A percentile compares a stretch with the other conserved stretches of the same genome.
Evolutionary conservation across 2,797 vertebrate species (phyloP).

Genomic region (Paramormyrops hopkinsi): DNA sequence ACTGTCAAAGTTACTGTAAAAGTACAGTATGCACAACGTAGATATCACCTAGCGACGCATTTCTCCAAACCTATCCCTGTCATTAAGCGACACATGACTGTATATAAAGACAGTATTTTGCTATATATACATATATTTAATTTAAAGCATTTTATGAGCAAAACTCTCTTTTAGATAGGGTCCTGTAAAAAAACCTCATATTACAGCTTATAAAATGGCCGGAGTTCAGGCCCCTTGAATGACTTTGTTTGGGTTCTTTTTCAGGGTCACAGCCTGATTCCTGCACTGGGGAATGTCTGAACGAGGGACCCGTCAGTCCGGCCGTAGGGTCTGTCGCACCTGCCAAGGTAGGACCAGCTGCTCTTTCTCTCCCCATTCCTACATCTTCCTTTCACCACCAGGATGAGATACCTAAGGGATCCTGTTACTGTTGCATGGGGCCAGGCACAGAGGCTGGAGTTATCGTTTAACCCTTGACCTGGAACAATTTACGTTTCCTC

Average conservation of each 20-base stretch:
- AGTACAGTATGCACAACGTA: background rate
- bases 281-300: slow-evolving; percentile 42
- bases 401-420: slow-evolving; percentile 3
- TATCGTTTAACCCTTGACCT: background rate
- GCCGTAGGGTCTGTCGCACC: slow-evolving; percentile 36
- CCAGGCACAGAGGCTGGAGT: background rate
- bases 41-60: background rate
- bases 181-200: background rate
- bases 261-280: slow-evolving; percentile 54
- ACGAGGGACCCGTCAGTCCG: slow-evolving; percentile 43
- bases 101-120: background rate
- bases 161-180: background rate
- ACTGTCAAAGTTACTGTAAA: background rate
- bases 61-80: background rate
- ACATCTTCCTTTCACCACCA: background rate
- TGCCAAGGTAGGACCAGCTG: slow-evolving; percentile 48
- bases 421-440: background rate
- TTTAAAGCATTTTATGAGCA: background rate
- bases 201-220: background rate
- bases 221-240: background rate
- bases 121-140: background rate
- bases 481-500: background rate
- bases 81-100: background rate
- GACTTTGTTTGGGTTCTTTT: slow-evolving; percentile 32
- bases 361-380: background rate